Base-by-base conservation (phyloP, 2,797 vertebrate species). In the Pygocentrus nattereri region DNA sequence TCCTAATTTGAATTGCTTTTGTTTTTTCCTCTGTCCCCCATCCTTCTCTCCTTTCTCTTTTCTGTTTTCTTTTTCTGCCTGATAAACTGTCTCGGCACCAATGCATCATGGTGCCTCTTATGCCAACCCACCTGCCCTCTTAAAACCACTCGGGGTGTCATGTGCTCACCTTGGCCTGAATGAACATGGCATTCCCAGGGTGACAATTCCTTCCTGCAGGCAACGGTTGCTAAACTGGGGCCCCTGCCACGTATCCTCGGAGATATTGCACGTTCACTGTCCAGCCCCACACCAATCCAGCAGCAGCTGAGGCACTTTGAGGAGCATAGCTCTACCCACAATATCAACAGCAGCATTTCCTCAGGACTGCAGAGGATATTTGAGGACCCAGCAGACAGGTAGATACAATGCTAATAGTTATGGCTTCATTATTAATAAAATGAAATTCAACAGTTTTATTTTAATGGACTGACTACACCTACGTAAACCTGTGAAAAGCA, bases 151-250 rank as follows among this genome's bases (percentile, higher is more conserved):
- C 19, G 80, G 84, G 77, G 84, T 70, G 23, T 64, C 52, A 68
- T 94, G 86, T 93, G 88, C 76, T 87, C 87, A 78, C 86, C 92
- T 88, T 93, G 93, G 94, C 94, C 30, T 2, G 41, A 69, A 74
- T 61, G 59, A 93, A 90, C 92, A 91, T 90, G 94, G 93, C 82
- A 94, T 96, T 93, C 47, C 93, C 95, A 99, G 96, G 96, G 97
- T 98, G 97, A 98, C 96, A 99, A 99, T 97, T 98, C 97, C 95
- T 98, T 98, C 95, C 97, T 98, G 96, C 97, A 99, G 98, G 97
- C 96, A 56, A 98, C 97, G 0, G 95, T 98, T 90, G 97, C 96
- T 78, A 98, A 98, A 92, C 89, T 99, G 91, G 97, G 97, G 82
- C 97, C 97, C 18, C 94, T 99, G 84, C 98, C 98, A 67, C 96